phyloP scores from a whole-genome alignment of 2,797 vertebrate species.

The Phrynocephalus vlangalii region DNA sequence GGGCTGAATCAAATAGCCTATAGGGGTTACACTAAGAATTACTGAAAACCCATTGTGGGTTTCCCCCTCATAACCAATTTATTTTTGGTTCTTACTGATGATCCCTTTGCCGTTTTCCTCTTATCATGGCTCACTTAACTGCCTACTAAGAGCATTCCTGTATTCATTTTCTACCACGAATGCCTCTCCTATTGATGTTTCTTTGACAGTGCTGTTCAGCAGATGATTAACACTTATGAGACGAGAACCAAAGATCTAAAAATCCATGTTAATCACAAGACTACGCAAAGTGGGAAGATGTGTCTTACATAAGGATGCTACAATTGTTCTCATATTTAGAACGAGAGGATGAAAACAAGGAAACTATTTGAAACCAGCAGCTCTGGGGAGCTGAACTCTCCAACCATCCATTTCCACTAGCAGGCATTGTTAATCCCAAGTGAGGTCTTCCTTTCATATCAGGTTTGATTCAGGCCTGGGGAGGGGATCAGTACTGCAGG shows the following conservation, averaged over 20 bases:
- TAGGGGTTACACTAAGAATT: no score
- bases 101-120: neutral
- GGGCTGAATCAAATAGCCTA: no score
- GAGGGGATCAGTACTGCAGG: no score
- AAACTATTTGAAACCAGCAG: neutral
- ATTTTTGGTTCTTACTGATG: neutral
- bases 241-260: neutral
- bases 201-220: neutral
- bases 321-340: neutral
- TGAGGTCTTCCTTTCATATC: no score
- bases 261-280: neutral
- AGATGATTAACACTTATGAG: neutral
- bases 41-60: neutral
- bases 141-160: neutral
- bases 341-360: neutral
- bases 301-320: neutral
- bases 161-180: neutral
- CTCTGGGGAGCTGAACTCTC: neutral
- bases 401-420: neutral
- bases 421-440: no score
- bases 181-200: neutral
- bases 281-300: neutral
- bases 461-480: no score
- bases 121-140: neutral
- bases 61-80: neutral